Evolutionary conservation across 2,797 vertebrate genomes (phyloP), one percentile per base, ranked within the genome.

Genomic region (Poecilia gillii): DNA sequence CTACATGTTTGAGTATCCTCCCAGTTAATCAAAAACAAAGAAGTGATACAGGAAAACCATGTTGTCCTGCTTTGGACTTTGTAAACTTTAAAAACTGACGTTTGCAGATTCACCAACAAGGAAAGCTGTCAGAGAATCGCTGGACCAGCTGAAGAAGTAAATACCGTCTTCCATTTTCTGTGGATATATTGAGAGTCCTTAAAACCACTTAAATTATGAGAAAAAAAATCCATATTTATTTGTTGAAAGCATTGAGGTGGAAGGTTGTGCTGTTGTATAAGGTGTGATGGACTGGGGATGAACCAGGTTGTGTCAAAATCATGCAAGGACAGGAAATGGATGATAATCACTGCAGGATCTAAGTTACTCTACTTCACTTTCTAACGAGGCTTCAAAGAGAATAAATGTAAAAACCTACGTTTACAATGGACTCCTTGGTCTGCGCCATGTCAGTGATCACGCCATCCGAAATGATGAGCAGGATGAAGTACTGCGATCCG

Each of bases 361-460:
- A 62, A 2, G 1, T 18, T 5, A 16, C 14, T 28, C 14, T 36
- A 36, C 59, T 20, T 64, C 6, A 36, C 36, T 64, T 66, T 66
- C 64, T n/a, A 25, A 41, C 4, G 0, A 43, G 14, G 68, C 12
- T 43, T n/a, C 8, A 28, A 45, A 43, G 23, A 70, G 33, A n/a
- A 70, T 6, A 28, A 70, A n/a, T 7, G 18, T 3, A n/a, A 70
- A 70, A 25, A n/a, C 20, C 31, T 92, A 99, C 98, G 25, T 98
- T 98, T 77, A 99, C 98, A 51, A 99, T 99, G 79, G 98, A 97
- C 92, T 99, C 98, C 94, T 99, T 99, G 55, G 98, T 98, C 93
- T 99, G 98, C 33, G 98, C 98, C 98, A 99, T 99, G 93, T 99
- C 98, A 0, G 98, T 99, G 94, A 99, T 99, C 81, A 99, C 98